Percentiles rank a stretch among this genome's conserved stretches.
phyloP scores from a whole-genome alignment of 2,113 vertebrate genomes.

The Cricetomys ansorgei region DNA sequence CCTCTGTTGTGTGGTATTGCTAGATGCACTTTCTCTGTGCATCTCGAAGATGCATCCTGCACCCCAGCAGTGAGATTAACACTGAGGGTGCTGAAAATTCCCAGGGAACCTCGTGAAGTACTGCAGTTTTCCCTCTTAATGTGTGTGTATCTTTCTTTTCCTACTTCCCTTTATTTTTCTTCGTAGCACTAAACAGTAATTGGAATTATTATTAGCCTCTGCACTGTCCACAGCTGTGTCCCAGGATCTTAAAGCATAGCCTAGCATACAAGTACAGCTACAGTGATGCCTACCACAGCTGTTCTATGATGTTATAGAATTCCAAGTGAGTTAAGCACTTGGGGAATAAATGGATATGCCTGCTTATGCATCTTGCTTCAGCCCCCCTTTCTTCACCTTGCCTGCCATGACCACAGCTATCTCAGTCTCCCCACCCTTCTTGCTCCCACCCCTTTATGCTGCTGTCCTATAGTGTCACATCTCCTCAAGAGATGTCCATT shows the following conservation, averaged over 20 bases:
- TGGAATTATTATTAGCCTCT: too few relatives aligned
- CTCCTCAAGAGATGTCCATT: neutral
- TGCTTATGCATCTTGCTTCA: neutral
- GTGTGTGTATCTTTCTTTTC: neutral
- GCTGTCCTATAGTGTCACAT: neutral
- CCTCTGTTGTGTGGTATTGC: neutral
- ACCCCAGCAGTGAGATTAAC: neutral
- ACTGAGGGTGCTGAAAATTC: neutral
- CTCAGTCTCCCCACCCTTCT: neutral
- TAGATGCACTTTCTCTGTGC: neutral
- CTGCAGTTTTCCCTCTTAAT: neutral
- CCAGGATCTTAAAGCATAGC: neutral
- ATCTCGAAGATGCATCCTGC: neutral
- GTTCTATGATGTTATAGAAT: neutral
- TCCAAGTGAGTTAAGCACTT: accelerated
- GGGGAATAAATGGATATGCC: neutral
- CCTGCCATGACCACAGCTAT: neutral
- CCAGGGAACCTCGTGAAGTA: neutral
- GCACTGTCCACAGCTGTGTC: neutral
- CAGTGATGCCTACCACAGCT: accelerated
- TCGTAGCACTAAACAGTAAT: neutral
- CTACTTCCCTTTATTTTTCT: neutral
- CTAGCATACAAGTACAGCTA: neutral
- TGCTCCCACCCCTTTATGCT: neutral
- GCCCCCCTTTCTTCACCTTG: neutral